Evolutionary conservation across 1,140 invertebrate genomes (phyloP), one percentile per base, ranked within the genome.

Genomic region (Macrobrachium rosenbergii): DNA sequence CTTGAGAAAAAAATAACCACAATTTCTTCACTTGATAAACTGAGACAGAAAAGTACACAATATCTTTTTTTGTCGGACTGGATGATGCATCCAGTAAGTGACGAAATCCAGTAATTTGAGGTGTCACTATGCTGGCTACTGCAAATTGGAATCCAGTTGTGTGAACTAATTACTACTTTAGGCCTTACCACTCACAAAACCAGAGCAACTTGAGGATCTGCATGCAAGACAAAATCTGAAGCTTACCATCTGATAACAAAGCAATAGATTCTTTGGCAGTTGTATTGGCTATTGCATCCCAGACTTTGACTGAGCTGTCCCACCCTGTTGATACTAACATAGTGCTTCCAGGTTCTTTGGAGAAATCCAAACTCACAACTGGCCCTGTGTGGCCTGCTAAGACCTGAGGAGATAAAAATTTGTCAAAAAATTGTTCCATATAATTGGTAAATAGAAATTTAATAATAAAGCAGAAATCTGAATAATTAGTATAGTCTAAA

Each of bases 361-460:
- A 96, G 91, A 99, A 99, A 14, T 94, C 93, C 19, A 99, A 90
- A 89, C 95, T 94, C 28, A 95, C 94, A 2, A 99, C 95, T 6
- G 98, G 98, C 21, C 96, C 98, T 93, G 97, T 95, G 91, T 99
- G 98, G 16, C 98, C 98, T 83, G 94, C 94, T 85, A 99, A 92
- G 59, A 98, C 94, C 95, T 96, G 91, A 37, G 17, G 28, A 60
- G 12, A 80, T 59, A 19, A 2, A 60, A 64, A 80, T 28, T 19
- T 28, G 8, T 8, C n/a, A 60, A 59, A 80, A 23, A 80, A 80
- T 5, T 16, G 14, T 60, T 16, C 45, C 45, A 28, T 21, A 23
- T 52, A 12, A 2, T 23, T 14, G 28, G 28, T 37, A 37, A 1
- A 37, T 37, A 37, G 28, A 37, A 37, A 37, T 37, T 37, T 37